Base-by-base conservation (phyloP, 2,888 invertebrate species). In the Drosophila robusta region DNA sequence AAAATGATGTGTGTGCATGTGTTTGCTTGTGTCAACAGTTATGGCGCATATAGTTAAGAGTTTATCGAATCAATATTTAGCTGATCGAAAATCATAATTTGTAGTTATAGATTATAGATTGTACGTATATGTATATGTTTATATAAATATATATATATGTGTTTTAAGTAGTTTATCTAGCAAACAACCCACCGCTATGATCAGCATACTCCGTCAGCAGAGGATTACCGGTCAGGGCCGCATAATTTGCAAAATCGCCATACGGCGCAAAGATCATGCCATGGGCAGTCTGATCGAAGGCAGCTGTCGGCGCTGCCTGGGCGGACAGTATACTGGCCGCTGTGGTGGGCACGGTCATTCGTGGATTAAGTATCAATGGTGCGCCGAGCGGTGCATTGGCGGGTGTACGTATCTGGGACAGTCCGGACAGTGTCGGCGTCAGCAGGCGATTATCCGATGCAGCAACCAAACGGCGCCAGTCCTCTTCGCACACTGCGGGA, bases 171-270 rank as follows among this genome's bases (percentile, higher is more conserved):
- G 62, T 82, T 95, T 95, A 96, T 94, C 95, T 95, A 93, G 95
- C 95, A 94, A 96, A 96, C 93, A 96, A 96, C 98, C 97, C 97
- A 98, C 98, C 98, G 95, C 97, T 96, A 95, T 97, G 97, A 94
- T 97, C 97, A 91, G 97, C 95, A 94, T 97, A 97, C 93, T 97
- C 96, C 80, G 96, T 95, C 92, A 96, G 95, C 86, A 97, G 94
- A 78, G 97, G 97, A 89, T 96, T 96, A 88, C 95, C 95, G 67
- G 94, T 94, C 89, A 97, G 94, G 69, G 97, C 97, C 16, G 97
- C 97, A 93, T 98, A 98, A 93, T 97, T 97, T 92, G 96, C 96
- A 93, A 97, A 98, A 92, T 98, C 97, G 60, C 95, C 95, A 92
- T 97, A 98, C 42, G 96, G 96, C 90, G 94, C 90, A 94, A 98